These are phyloP conservation scores for Chauna torquata DNA, from an alignment of 2,113 vertebrate species.

Conservation along the genomic window DNA sequence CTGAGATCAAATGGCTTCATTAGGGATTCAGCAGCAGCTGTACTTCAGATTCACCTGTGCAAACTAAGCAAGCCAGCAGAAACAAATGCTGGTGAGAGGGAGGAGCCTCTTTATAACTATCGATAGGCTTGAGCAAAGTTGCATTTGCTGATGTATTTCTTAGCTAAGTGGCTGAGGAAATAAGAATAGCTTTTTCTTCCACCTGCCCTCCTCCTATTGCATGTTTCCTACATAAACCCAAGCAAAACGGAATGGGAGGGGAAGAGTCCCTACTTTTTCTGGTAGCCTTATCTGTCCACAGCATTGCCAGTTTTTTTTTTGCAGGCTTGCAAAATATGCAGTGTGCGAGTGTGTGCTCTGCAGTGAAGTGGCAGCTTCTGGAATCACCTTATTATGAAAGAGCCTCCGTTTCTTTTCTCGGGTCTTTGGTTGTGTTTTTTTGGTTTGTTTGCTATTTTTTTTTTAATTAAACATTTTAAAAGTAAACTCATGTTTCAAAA, in stretches of 20 bases:
- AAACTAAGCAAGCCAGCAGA: not conserved
- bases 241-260: not conserved
- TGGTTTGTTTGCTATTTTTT: not conserved
- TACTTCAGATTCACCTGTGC: not conserved
- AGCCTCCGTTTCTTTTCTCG: not conserved
- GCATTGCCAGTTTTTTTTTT: not conserved
- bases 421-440: not conserved
- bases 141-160: not conserved
- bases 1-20: not conserved
- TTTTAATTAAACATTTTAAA: not conserved
- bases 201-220: not conserved
- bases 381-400: not conserved
- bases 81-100: not conserved
- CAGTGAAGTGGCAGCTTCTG: not conserved
- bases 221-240: not conserved
- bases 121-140: not conserved
- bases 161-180: not conserved
- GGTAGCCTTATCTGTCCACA: not conserved
- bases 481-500: not conserved
- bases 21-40: not conserved
- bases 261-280: not conserved
- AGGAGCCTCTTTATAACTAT: not conserved
- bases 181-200: not conserved
- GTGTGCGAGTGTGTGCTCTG: not conserved
- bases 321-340: fast-evolving